Conservation (phyloP, 2,113 vertebrate species). For the Perca fluviatilis region DNA sequence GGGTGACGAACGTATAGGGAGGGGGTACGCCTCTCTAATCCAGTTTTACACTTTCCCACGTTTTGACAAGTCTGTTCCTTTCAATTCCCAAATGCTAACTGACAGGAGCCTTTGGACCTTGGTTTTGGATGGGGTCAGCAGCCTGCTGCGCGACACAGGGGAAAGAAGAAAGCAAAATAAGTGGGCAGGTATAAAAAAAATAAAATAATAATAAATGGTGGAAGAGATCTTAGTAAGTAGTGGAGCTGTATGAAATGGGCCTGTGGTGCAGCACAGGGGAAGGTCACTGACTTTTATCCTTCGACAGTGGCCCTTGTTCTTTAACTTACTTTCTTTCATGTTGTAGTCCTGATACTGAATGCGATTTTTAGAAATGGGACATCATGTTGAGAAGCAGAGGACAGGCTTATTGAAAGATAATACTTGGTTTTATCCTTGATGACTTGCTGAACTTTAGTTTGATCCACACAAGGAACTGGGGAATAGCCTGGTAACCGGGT, state of each 20-base stretch:
- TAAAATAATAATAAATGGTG: neutral
- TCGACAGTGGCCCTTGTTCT: constrained; percentile 27
- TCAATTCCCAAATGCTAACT: constrained; percentile 67
- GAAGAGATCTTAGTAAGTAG: neutral
- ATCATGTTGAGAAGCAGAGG: constrained; percentile 9
- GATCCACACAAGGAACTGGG: neutral
- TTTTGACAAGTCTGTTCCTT: constrained; percentile 72
- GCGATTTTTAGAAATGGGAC: constrained; percentile 11
- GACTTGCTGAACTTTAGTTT: constrained; percentile 23
- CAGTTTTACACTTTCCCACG: constrained; percentile 68
- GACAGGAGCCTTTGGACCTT: constrained; percentile 56
- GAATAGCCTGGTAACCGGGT: neutral
- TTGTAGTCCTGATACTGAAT: constrained; percentile 14
- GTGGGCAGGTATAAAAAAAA: constrained; percentile 13
- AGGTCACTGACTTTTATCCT: constrained; percentile 31
- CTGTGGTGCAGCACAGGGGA: constrained; percentile 24
- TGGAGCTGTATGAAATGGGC: constrained; percentile 11
- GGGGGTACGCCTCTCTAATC: constrained; percentile 61
- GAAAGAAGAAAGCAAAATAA: constrained; percentile 47
- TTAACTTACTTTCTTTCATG: constrained; percentile 22
- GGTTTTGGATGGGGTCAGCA: constrained; percentile 39
- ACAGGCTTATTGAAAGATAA: neutral
- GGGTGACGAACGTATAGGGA: constrained; percentile 37
- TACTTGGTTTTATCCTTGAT: neutral
- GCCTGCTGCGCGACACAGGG: constrained; percentile 54